These are phyloP conservation scores for Euplexia lucipara DNA, from an alignment of 2,888 invertebrate species.

Conservation along the genomic window DNA sequence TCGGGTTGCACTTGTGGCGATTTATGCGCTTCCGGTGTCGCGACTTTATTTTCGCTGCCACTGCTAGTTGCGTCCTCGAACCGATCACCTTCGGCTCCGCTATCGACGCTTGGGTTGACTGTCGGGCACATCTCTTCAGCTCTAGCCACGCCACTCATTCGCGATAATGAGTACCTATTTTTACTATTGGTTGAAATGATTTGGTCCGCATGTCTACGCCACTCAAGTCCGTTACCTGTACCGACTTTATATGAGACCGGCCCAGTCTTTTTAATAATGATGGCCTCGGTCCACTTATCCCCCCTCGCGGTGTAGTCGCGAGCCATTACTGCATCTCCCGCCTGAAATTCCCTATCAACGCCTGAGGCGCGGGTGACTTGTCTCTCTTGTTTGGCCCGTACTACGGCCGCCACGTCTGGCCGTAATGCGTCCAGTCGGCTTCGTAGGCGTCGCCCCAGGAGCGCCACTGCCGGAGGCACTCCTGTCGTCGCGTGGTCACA, in stretches of 20 bases:
- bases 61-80: too few species aligned
- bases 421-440: neutral
- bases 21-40: too few species aligned
- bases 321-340: neutral
- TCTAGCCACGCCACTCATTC: neutral
- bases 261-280: neutral
- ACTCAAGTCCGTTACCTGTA: neutral
- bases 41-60: too few species aligned
- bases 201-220: slow-evolving; percentile 4
- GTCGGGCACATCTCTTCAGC: neutral
- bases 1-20: too few species aligned
- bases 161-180: neutral
- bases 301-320: slow-evolving; percentile 3
- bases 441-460: slow-evolving; percentile 7
- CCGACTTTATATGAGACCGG: slow-evolving; percentile 8
- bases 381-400: neutral
- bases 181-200: neutral
- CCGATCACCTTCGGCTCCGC: neutral
- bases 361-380: neutral
- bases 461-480: slow-evolving; percentile 2
- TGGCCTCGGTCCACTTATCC: neutral
- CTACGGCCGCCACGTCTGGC: neutral
- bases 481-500: slow-evolving; percentile 3
- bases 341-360: neutral
- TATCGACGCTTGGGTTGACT: neutral